Evolutionary conservation across 2,113 vertebrate genomes (phyloP).

Genomic region (Leiothrix lutea): DNA sequence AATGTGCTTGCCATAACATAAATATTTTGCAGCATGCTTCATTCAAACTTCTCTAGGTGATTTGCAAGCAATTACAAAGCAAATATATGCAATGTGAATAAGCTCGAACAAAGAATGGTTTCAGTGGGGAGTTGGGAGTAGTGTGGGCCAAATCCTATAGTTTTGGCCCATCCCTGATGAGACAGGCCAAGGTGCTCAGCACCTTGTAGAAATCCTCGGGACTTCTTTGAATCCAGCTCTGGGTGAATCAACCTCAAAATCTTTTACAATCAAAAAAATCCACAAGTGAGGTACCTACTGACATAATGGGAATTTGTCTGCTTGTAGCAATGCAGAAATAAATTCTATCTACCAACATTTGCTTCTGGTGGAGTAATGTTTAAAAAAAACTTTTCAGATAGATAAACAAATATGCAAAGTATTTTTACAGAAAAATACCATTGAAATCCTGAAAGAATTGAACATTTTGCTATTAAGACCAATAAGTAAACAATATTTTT

Average conservation of each 20-base stretch:
- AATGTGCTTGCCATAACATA: neutral
- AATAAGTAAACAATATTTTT: neutral
- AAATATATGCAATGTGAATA: neutral
- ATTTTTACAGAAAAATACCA: neutral
- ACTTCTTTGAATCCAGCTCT: neutral
- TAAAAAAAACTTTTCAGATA: neutral
- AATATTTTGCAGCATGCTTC: neutral
- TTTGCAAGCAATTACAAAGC: neutral
- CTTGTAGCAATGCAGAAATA: neutral
- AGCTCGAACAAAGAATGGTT: neutral
- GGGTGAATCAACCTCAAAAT: neutral
- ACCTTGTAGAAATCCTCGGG: neutral
- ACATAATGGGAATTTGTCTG: neutral
- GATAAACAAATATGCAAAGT: neutral
- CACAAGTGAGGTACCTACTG: neutral
- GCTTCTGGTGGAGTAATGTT: neutral
- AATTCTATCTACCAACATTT: neutral
- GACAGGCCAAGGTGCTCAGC: neutral
- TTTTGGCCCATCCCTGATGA: neutral
- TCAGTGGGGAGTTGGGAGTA: neutral
- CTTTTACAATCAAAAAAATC: neutral
- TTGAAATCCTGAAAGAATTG: neutral
- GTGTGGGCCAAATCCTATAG: neutral
- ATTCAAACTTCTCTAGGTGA: neutral
- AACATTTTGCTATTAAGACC: neutral